Conservation (phyloP, 2,888 invertebrate species). For the Poecilobothrus nobilitatus region DNA sequence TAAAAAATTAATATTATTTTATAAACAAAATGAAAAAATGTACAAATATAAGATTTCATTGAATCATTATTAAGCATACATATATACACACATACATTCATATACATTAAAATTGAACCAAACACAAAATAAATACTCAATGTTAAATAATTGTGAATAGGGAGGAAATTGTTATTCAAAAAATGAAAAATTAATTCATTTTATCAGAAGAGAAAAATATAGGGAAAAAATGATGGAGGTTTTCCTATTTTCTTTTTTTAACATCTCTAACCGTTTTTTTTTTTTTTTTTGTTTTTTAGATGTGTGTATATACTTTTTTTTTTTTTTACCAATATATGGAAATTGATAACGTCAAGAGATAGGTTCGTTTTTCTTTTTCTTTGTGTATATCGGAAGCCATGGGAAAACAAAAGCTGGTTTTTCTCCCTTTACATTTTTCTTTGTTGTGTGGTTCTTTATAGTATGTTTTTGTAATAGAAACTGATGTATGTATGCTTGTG, state of each 20-base stretch:
- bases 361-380: neutral
- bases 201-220: neutral
- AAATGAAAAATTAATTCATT: slow-evolving; percentile 3
- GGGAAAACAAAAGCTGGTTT: neutral
- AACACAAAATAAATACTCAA: no score
- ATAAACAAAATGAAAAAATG: no score
- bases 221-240: neutral
- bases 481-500: no score
- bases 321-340: neutral
- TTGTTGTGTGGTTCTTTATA: no score
- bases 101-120: no score
- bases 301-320: neutral
- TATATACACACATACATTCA: no score
- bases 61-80: no score
- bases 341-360: slow-evolving; percentile 2
- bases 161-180: slow-evolving; percentile 1
- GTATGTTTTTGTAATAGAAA: no score
- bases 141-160: neutral
- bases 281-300: neutral
- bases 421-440: neutral
- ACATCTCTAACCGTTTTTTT: neutral
- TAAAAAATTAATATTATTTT: neutral
- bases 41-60: no score
- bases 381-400: neutral
- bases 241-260: neutral